Base-by-base conservation (phyloP, 2,888 invertebrate species). In the Leptarthrus brevirostris region DNA sequence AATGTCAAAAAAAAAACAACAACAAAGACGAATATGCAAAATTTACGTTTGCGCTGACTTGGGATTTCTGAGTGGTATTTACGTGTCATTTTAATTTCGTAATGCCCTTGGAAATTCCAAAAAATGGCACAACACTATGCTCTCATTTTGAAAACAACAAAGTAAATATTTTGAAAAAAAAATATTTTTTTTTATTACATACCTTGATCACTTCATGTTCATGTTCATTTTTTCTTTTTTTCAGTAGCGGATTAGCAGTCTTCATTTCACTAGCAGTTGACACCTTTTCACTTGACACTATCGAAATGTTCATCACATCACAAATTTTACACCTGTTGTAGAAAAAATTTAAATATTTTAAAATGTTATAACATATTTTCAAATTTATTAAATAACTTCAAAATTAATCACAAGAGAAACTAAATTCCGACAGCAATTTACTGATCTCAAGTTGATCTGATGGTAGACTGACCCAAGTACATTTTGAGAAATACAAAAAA, bases 71-170 rank as follows among this genome's bases (percentile, higher is more conserved):
- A 77, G 79, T 78, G 81, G 81, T 79, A 79, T 79, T 80, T 78
- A 79, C 80, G 79, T 77, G 70, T 30, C 24, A 0, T 40, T 40
- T 54, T 22, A 40, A 58, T 22, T 74, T 76, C 79, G 80, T 82
- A 81, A 81, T 81, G 81, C 81, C 81, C 81, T 79, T 81, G 79
- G 80, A 81, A 81, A 80, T 80, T 81, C 79, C 80, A 81, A 81
- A 81, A 80, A 80, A 80, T 80, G 80, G 80, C 81, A 81, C 80
- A 80, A 79, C 78, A 80, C 79, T 77, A 54, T 72, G 53, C 69
- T 52, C 54, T 72, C 16, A 14, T 47, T 58, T 30, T 8, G 12
- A 40, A 40, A 12, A 1, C 12, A 40, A 40, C 12, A 40, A 12
- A 40, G 4, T 12, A 40, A 40, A 40, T 40, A 1, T 40, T 40